Evolutionary conservation across 2,113 vertebrate genomes (phyloP).

Genomic region (Rostratula benghalensis): DNA sequence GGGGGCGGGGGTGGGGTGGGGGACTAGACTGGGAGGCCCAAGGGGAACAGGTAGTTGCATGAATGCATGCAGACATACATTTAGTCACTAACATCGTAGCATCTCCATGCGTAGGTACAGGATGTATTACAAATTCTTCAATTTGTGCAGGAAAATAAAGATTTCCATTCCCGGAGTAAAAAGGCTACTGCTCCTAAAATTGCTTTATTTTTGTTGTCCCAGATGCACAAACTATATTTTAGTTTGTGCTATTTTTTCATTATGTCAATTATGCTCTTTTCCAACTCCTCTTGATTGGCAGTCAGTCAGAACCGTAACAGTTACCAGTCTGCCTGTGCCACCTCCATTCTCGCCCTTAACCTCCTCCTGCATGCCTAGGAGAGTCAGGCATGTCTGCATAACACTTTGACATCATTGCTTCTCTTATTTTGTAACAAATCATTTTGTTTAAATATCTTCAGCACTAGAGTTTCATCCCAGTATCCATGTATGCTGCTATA

Average conservation of each 20-base stretch:
- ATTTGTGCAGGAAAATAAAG: constrained; percentile 61
- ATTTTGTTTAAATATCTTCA: constrained; percentile 65
- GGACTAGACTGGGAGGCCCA: constrained; percentile 72
- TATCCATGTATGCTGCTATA: constrained; percentile 77
- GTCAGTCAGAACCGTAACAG: constrained; percentile 47
- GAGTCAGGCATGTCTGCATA: constrained; percentile 74
- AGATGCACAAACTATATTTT: constrained; percentile 50
- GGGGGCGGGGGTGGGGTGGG: constrained; percentile 51
- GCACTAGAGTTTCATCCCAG: constrained; percentile 76
- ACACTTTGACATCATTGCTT: constrained; percentile 67
- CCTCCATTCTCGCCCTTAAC: constrained; percentile 84
- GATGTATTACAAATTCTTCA: constrained; percentile 65
- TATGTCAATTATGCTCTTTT: constrained; percentile 21
- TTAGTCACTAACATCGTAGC: constrained; percentile 86
- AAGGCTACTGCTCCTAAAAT: constrained; percentile 59
- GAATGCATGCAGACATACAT: constrained; percentile 89
- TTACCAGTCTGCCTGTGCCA: constrained; percentile 83
- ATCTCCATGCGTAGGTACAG: constrained; percentile 78
- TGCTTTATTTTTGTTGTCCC: constrained; percentile 48
- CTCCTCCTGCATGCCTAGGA: constrained; percentile 80
- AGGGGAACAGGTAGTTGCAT: constrained; percentile 86
- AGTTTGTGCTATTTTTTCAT: constrained; percentile 48
- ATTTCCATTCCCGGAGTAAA: constrained; percentile 52
- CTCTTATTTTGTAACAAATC: constrained; percentile 69
- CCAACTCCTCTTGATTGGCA: constrained; percentile 54